Conservation (phyloP, 2,797 vertebrate genomes). For the Anguilla marmorata region DNA sequence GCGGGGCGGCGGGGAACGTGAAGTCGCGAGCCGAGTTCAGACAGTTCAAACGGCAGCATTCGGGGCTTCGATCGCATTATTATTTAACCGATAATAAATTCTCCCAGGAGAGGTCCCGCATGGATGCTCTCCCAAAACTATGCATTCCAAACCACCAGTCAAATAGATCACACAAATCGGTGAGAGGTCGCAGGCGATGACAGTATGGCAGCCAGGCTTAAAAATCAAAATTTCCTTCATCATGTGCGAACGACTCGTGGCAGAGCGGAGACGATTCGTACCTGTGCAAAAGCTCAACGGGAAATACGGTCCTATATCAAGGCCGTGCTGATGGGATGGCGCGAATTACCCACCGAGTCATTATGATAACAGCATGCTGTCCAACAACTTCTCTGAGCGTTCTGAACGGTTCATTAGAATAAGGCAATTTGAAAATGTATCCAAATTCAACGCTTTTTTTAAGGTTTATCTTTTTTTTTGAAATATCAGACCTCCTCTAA, state of each 20-base stretch:
- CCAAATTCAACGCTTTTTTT: background rate
- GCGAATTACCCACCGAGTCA: background rate
- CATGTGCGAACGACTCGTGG: too few relatives aligned
- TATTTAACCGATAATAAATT: background rate
- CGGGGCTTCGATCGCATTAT: background rate
- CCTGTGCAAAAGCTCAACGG: too few relatives aligned
- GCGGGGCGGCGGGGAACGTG: background rate
- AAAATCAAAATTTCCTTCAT: too few relatives aligned
- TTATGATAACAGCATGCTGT: background rate
- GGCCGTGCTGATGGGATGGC: background rate
- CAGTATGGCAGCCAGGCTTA: too few relatives aligned
- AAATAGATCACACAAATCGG: background rate
- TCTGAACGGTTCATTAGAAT: background rate
- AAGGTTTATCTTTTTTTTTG: background rate
- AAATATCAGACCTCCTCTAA: background rate
- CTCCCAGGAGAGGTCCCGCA: background rate
- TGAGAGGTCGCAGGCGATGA: background rate
- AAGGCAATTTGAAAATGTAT: background rate
- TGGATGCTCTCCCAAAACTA: background rate
- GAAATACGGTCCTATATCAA: too few relatives aligned
- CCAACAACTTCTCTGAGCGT: background rate
- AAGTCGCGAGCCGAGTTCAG: background rate
- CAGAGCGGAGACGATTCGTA: too few relatives aligned
- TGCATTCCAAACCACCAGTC: background rate
- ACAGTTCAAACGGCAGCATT: background rate